Evolutionary conservation across 1,140 invertebrate genomes (phyloP).

Genomic region (Diorhabda elongata): DNA sequence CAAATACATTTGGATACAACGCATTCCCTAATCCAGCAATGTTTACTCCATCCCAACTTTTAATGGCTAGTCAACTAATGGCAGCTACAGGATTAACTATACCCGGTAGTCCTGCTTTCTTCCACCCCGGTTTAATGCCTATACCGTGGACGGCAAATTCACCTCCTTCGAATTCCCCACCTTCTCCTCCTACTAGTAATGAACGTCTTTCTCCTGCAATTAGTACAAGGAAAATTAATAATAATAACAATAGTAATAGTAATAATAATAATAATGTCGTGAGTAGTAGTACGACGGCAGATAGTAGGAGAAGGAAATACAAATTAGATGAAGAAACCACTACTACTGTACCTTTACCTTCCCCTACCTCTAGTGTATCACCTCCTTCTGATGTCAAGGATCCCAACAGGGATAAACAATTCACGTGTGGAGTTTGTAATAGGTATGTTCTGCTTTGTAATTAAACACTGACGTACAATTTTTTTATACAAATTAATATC

Average conservation of each 20-base stretch:
- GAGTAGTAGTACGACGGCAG: constrained; percentile 46
- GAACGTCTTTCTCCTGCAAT: constrained; percentile 41
- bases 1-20: constrained; percentile 39
- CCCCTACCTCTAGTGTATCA: constrained; percentile 52
- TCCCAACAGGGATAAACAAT: constrained; percentile 69
- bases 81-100: constrained; percentile 48
- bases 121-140: constrained; percentile 50
- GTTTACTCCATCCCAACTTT: constrained; percentile 51
- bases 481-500: too few species aligned
- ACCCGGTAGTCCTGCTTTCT: constrained; percentile 51
- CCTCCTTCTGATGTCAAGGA: constrained; percentile 51
- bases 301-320: constrained; percentile 38
- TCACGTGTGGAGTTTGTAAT: constrained; percentile 82
- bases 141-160: constrained; percentile 42
- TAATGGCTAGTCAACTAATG: constrained; percentile 55
- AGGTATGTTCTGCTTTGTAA: constrained; percentile 27
- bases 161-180: constrained; percentile 43
- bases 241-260: constrained; percentile 39
- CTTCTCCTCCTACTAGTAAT: constrained; percentile 40
- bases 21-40: constrained; percentile 58
- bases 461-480: too few species aligned
- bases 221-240: constrained; percentile 45
- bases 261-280: constrained; percentile 48
- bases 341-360: constrained; percentile 46
- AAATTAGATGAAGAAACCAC: constrained; percentile 42